phyloP scores from a whole-genome alignment of 2,113 vertebrate species.

The Trichechus manatus region DNA sequence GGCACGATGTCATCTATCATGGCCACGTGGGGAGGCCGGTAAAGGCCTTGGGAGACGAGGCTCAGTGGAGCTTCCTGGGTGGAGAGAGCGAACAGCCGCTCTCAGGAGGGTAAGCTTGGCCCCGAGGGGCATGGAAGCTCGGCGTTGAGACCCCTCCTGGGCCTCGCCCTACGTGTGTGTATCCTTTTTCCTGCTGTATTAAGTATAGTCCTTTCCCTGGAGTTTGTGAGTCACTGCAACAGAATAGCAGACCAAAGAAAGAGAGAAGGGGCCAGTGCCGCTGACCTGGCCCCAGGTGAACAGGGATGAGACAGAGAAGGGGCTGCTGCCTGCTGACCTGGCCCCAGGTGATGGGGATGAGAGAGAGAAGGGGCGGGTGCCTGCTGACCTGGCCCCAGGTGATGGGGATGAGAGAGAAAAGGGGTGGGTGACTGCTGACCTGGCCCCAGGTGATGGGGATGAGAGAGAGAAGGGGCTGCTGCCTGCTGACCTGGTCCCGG shows the following conservation, averaged over 20 bases:
- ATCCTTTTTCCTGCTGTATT: too few species aligned
- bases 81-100: neutral
- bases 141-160: too few species aligned
- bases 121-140: neutral
- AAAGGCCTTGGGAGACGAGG: neutral
- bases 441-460: neutral
- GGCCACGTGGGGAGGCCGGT: neutral
- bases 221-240: neutral
- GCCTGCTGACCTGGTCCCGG: neutral
- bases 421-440: neutral
- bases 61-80: neutral
- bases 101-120: neutral
- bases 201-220: neutral
- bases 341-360: too few species aligned
- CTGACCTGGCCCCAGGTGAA: too few species aligned
- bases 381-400: neutral
- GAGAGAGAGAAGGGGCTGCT: neutral
- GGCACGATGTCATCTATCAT: too few species aligned
- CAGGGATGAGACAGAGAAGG: too few species aligned
- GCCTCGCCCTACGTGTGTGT: too few species aligned
- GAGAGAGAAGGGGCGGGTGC: too few species aligned
- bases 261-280: neutral
- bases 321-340: neutral
- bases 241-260: neutral
- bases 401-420: too few species aligned